Conservation (phyloP, 2,113 vertebrate genomes). For the Actenoides hombroni region DNA sequence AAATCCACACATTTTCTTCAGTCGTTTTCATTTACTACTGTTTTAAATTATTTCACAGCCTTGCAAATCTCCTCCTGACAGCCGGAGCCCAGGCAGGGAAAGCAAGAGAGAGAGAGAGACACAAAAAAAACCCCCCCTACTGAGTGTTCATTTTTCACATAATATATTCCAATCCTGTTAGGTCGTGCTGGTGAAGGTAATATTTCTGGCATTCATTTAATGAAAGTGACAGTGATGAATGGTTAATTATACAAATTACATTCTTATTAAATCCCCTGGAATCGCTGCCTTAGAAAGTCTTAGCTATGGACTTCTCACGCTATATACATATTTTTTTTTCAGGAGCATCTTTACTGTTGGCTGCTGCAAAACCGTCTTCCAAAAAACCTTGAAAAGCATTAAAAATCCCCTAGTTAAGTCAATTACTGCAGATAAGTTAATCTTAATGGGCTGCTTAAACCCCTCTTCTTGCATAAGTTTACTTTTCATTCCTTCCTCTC, state of each 20-base stretch:
- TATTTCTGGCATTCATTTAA: constrained; percentile 84
- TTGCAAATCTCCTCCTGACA: constrained; percentile 74
- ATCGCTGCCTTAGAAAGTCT: constrained; percentile 77
- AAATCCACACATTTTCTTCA: constrained; percentile 66
- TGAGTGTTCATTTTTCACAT: constrained; percentile 72
- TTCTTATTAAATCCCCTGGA: constrained; percentile 84
- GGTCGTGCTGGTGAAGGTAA: constrained; percentile 77
- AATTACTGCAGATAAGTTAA: constrained; percentile 77
- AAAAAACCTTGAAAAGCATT: constrained; percentile 78
- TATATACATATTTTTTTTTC: constrained; percentile 48
- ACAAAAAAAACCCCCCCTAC: neutral
- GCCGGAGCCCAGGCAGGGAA: constrained; percentile 43
- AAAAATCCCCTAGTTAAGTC: constrained; percentile 79
- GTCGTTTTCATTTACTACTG: constrained; percentile 71
- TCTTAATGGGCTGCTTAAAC: constrained; percentile 72
- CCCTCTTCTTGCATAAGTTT: constrained; percentile 70
- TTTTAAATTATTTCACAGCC: constrained; percentile 74
- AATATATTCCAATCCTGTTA: constrained; percentile 85
- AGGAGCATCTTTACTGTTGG: constrained; percentile 65
- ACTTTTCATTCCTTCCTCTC: constrained; percentile 33
- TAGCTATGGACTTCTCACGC: constrained; percentile 72
- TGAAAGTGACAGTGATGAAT: constrained; percentile 85
- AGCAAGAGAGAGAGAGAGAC: neutral
- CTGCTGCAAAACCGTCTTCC: constrained; percentile 64
- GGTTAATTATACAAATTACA: constrained; percentile 86